These are phyloP conservation scores for Teleiodes luculella DNA, from an alignment of 2,888 invertebrate species.

Conservation along the genomic window DNA sequence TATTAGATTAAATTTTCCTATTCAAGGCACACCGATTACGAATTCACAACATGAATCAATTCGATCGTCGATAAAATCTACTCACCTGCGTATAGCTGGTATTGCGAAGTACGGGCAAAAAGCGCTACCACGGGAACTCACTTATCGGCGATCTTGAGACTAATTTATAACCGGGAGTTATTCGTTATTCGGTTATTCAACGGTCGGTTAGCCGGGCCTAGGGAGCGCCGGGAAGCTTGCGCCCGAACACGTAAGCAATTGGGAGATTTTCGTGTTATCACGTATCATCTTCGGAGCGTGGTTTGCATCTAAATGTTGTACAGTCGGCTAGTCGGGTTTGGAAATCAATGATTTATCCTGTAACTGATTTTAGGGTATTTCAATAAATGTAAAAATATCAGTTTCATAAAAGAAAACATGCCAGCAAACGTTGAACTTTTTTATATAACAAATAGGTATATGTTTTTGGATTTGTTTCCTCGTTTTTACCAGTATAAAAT, in stretches of 20 bases:
- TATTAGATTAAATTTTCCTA: conserved; percentile 4
- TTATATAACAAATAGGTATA: too few relatives aligned
- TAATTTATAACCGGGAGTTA: conserved; percentile 74
- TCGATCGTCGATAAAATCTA: conserved; percentile 68
- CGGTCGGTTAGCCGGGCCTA: conserved; percentile 53
- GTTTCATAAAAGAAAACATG: too few relatives aligned
- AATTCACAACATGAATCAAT: conserved; percentile 68
- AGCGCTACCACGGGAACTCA: conserved; percentile 56
- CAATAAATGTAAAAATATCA: too few relatives aligned
- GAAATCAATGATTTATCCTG: conserved; percentile 45
- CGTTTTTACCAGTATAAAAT: too few relatives aligned
- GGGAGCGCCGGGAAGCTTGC: conserved; percentile 20
- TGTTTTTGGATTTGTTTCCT: too few relatives aligned
- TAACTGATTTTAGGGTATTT: too few relatives aligned
- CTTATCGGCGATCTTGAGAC: conserved; percentile 68
- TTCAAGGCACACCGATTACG: conserved; percentile 38
- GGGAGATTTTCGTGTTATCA: conserved; percentile 78
- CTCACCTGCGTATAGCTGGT: conserved; percentile 60
- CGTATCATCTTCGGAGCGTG: conserved; percentile 75
- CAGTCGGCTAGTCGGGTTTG: conserved; percentile 40
- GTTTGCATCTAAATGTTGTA: conserved; percentile 50
- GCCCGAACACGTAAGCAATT: conserved; percentile 76
- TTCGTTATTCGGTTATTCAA: conserved; percentile 37
- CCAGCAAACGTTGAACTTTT: too few relatives aligned
- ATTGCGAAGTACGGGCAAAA: conserved; percentile 56